Base-by-base conservation (phyloP, 2,113 vertebrate genomes). In the Drymodes brunneopygia region DNA sequence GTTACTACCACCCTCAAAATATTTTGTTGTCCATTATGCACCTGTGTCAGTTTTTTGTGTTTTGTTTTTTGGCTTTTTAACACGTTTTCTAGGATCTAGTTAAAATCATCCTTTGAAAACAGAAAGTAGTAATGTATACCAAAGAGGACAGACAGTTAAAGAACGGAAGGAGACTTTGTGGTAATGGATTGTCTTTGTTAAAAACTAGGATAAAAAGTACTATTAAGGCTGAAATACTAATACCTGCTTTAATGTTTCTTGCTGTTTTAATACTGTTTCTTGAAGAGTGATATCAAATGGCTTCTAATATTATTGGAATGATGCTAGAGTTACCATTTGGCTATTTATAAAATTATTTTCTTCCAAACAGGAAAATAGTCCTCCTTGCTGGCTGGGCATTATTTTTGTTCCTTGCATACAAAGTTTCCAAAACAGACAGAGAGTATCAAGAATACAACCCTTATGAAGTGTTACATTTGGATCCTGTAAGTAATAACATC, bases 371-470 rank as follows among this genome's bases (percentile, higher is more conserved):
- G 98, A 99, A 99, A 98, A 97, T 98, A 95, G 98, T 98, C 88
- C 98, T 99, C 81, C 98, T 99, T 97, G 98, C 99, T 95, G 99
- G 99, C 94, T 99, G 99, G 99, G 98, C 98, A n/a, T 97, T 99
- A 83, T 99, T 99, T 97, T 96, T 99, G 97, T 98, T 99, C 90
- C 98, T 99, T 97, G 98, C 98, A 29, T 99, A 99, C 97, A 99
- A 99, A 96, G 99, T 99, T 98, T 99, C 99, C 91, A 99, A 99
- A 98, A 98, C 99, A 69, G 99, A 99, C 96, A 95, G 99, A 94
- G 99, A 99, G 91, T 99, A 99, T 98, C 99, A 99, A 97, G 99
- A 99, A 94, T 99, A 99, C 96, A 99, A 99, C 96, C 99, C 99
- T 51, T 99, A 99, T 72, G 99, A 99, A 98, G 99, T 99, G 81